Conservation (phyloP, 2,797 vertebrate species). For the Acomys russatus region DNA sequence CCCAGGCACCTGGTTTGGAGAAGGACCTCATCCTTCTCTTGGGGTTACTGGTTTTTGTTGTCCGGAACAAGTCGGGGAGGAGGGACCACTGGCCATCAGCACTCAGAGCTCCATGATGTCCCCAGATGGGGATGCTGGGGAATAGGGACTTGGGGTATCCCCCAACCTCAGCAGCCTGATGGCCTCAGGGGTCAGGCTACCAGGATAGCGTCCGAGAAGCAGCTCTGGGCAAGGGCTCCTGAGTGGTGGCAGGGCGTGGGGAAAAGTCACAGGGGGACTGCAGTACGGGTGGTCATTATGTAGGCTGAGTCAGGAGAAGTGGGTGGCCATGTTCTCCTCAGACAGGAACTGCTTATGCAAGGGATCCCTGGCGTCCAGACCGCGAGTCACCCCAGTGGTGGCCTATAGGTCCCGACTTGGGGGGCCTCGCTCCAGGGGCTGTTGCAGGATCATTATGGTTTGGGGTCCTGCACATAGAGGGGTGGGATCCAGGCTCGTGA, state of each 20-base stretch:
- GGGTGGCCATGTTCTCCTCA: too few relatives aligned
- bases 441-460: slow-evolving; percentile 77
- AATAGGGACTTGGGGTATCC: too few relatives aligned
- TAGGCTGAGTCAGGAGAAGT: too few relatives aligned
- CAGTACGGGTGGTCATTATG: too few relatives aligned
- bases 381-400: slow-evolving; percentile 3
- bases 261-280: too few relatives aligned
- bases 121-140: slow-evolving; percentile 31
- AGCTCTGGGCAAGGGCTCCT: slow-evolving; percentile 81
- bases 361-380: slow-evolving; percentile 63
- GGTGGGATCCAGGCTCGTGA: slow-evolving; percentile 9
- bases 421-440: slow-evolving; percentile 62
- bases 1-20: too few relatives aligned
- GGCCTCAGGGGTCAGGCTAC: slow-evolving; percentile 78
- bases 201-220: slow-evolving; percentile 82
- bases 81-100: background rate
- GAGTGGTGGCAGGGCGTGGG: background rate
- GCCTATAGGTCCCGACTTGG: slow-evolving; percentile 35
- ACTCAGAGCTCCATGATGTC: slow-evolving; percentile 76
- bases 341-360: slow-evolving; percentile 41
- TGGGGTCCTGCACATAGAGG: slow-evolving; percentile 26
- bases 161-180: slow-evolving; percentile 62
- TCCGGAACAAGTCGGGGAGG: background rate
- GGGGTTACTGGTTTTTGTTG: too few relatives aligned
- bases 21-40: too few relatives aligned